Evolutionary conservation across 2,113 vertebrate genomes (phyloP).

Genomic region (Eurystomus gularis): DNA sequence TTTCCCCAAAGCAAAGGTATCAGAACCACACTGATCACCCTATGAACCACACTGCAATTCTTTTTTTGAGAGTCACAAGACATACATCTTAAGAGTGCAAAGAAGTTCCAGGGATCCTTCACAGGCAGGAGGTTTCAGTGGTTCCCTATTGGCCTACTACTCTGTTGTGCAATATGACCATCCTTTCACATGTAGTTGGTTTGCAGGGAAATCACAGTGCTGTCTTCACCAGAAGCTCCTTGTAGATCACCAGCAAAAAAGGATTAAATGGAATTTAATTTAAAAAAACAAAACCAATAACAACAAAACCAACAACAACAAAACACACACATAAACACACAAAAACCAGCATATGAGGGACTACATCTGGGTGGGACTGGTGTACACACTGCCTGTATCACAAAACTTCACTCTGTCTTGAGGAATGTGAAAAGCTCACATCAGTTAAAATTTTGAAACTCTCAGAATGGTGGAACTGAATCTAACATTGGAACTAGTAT

Average conservation of each 20-base stretch:
- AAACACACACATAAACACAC: background rate
- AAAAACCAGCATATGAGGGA: background rate
- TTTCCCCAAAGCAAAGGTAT: background rate
- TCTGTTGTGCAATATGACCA: background rate
- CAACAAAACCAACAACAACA: too few species aligned
- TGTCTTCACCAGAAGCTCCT: background rate
- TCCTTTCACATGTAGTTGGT: background rate
- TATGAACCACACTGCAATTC: background rate
- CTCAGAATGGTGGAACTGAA: background rate
- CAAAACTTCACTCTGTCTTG: background rate
- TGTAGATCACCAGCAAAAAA: background rate
- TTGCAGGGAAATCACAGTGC: background rate
- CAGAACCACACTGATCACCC: background rate
- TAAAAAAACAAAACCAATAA: background rate
- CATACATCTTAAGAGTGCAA: background rate
- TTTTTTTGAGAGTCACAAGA: background rate
- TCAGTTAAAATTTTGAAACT: background rate
- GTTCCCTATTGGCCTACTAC: background rate
- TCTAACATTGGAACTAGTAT: background rate
- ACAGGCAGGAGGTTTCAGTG: background rate
- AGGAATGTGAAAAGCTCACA: background rate
- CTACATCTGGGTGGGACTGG: background rate
- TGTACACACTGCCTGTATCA: background rate
- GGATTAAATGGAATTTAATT: background rate
- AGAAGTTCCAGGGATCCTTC: background rate